phyloP scores from a whole-genome alignment of 2,888 invertebrate genomes.

The Cephus pygmeus region DNA sequence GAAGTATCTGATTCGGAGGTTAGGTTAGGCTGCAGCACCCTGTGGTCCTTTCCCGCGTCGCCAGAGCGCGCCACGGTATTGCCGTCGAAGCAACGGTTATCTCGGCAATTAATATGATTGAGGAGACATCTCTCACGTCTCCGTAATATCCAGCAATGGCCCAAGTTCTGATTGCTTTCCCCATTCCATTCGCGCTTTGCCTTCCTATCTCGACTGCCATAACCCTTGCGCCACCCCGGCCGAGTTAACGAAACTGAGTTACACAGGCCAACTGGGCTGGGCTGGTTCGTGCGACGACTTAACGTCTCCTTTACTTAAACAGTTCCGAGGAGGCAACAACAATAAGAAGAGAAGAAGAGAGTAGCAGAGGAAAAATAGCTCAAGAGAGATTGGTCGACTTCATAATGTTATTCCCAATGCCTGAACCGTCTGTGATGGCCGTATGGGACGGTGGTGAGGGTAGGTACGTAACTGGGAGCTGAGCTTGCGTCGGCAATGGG shows the following conservation, averaged over 20 bases:
- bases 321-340: too few species aligned
- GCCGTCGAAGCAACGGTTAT: conserved; percentile 63
- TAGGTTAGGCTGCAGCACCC: conserved; percentile 6
- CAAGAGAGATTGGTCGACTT: too few species aligned
- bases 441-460: too few species aligned
- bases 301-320: too few species aligned
- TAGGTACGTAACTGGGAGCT: background rate
- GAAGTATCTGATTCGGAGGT: background rate
- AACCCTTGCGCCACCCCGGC: conserved; percentile 47
- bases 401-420: too few species aligned
- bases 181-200: conserved; percentile 47
- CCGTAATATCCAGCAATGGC: conserved; percentile 65
- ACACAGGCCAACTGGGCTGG: conserved; percentile 15
- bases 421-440: too few species aligned
- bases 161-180: conserved; percentile 66
- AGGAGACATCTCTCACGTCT: conserved; percentile 66
- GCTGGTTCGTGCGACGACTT: background rate
- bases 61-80: conserved; percentile 29
- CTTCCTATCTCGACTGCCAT: conserved; percentile 54
- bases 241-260: conserved; percentile 46
- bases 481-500: conserved; percentile 17
- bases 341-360: too few species aligned
- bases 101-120: conserved; percentile 66
- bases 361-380: too few species aligned
- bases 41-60: background rate